These are phyloP conservation scores for Elaeidobius kamerunicus DNA, from an alignment of 2,888 invertebrate genomes.

Conservation along the genomic window DNA sequence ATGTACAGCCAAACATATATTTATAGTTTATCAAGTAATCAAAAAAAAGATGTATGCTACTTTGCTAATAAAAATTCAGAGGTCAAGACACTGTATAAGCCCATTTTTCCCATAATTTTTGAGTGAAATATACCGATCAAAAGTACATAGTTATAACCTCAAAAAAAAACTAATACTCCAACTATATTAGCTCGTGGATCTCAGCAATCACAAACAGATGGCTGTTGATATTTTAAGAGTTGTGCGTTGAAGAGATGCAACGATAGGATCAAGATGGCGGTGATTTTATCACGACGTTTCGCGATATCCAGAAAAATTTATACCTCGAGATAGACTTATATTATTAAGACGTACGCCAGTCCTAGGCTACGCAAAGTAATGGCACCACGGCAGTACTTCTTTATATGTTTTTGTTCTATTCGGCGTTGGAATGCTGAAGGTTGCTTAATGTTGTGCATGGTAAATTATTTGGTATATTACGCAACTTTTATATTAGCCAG, in stretches of 20 bases:
- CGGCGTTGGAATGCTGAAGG: too few species aligned
- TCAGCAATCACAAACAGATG: constrained; percentile 18
- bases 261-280: constrained; percentile 21
- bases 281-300: constrained; percentile 18
- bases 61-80: too few species aligned
- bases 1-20: too few species aligned
- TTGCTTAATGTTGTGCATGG: too few species aligned
- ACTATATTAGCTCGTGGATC: constrained; percentile 1
- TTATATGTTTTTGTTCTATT: too few species aligned
- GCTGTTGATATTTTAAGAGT: constrained; percentile 20
- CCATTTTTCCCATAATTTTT: too few species aligned
- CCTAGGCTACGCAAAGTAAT: background rate
- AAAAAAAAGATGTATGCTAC: background rate
- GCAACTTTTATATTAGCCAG: too few species aligned
- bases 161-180: background rate
- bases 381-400: too few species aligned
- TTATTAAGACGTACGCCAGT: constrained; percentile 7
- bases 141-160: background rate
- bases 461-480: too few species aligned
- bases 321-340: constrained; percentile 11
- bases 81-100: too few species aligned
- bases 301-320: constrained; percentile 17
- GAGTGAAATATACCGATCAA: too few species aligned
- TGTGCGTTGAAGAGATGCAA: constrained; percentile 20
- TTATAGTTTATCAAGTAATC: background rate